phyloP scores from a whole-genome alignment of 2,888 invertebrate species.

The Platycheirus rosarum region DNA sequence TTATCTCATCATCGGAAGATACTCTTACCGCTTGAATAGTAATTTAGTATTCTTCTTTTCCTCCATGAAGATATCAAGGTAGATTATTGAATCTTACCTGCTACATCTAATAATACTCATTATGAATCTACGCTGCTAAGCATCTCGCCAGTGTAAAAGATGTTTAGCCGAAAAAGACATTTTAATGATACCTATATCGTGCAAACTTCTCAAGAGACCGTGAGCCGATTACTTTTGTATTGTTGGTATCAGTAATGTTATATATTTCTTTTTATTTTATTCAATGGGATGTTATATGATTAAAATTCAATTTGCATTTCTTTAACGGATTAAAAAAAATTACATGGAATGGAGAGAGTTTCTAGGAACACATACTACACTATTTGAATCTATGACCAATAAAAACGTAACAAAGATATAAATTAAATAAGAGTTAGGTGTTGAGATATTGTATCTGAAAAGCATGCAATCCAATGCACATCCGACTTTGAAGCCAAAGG shows the following conservation, averaged over 20 bases:
- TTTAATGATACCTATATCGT: constrained; percentile 39
- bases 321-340: constrained; percentile 7
- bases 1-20: not conserved
- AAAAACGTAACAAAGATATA: too few species aligned
- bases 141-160: not conserved
- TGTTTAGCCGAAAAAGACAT: constrained; percentile 34
- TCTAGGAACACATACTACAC: not conserved
- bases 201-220: too few species aligned
- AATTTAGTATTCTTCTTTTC: constrained; percentile 30
- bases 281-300: constrained; percentile 54
- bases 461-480: constrained; percentile 10
- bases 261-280: too few species aligned
- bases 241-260: too few species aligned
- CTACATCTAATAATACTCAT: constrained; percentile 56
- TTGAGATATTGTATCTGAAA: not conserved
- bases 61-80: constrained; percentile 57
- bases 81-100: constrained; percentile 52
- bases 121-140: constrained; percentile 14
- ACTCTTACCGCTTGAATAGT: not conserved
- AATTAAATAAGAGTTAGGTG: too few species aligned
- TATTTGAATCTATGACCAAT: too few species aligned
- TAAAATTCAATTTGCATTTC: constrained; percentile 56
- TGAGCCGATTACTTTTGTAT: too few species aligned
- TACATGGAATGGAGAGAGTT: constrained; percentile 25
- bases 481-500: constrained; percentile 55